Conservation (phyloP, 92 coral and sea anemone species). For the Porites lobata region DNA sequence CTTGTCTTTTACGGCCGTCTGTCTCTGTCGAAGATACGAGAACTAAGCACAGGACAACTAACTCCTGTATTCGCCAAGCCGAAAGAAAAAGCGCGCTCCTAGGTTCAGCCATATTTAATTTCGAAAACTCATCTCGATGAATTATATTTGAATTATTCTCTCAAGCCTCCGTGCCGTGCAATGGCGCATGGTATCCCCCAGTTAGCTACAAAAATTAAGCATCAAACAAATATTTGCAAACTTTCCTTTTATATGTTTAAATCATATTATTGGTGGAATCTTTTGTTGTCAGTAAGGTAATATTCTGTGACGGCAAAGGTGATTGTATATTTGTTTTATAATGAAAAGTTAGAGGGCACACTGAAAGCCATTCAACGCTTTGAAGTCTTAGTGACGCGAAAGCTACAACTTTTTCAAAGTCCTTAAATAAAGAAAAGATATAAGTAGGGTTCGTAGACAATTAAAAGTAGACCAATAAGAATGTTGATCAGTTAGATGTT, state of each 20-base stretch:
- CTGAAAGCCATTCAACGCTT: slow-evolving; percentile 1
- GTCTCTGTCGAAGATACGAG: background rate
- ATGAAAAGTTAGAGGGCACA: background rate
- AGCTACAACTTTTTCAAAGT: background rate
- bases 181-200: background rate
- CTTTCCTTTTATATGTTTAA: background rate
- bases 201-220: background rate
- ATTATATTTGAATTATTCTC: background rate
- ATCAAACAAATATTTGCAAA: slow-evolving; percentile 4
- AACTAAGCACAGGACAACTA: background rate
- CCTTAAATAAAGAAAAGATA: background rate
- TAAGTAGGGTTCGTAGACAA: background rate
- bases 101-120: background rate
- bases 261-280: background rate
- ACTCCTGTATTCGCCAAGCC: background rate
- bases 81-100: background rate
- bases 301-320: background rate
- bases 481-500: background rate
- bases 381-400: background rate
- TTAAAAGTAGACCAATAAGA: background rate
- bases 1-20: background rate
- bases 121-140: no score
- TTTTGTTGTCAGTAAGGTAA: background rate
- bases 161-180: background rate
- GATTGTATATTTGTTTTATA: background rate